Base-by-base conservation (phyloP, 2,888 invertebrate species). In the Agrotis ipsilon region DNA sequence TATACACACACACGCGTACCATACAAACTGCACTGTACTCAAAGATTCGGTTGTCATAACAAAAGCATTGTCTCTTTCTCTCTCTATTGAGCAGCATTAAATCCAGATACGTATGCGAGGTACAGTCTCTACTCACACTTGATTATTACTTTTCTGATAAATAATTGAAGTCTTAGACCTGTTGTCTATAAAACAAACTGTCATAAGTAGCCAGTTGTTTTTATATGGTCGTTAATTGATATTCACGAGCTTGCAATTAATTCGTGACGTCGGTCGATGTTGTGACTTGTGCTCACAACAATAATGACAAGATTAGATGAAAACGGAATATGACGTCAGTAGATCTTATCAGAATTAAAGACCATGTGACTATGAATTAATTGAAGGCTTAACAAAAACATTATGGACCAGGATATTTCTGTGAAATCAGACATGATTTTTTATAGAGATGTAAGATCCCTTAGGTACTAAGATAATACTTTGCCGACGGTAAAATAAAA, bases 21-120 rank as follows among this genome's bases (percentile, higher is more conserved):
- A 66, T 71, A 78, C 78, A 73, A 72, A 86, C 78, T 86, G 83
- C 86, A 88, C 83, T 85, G 78, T 80, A 74, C 81, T 82, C 80
- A 86, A 76, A 83, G 76, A 83, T 80, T 76, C 78, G 69, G 84
- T 87, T 84, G 83, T 82, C 85, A 87, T 86, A 88, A 86, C 81
- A 89, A 88, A 81, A 75, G 74, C 66, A 68, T 54, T 70, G 61
- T 72, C 75, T 81, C 59, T 55, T 19, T 58, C 52, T 58, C 52
- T 70, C n/a, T 51, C 58, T 21, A 39, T 18, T 57, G 18, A 48
- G 52, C 55, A 60, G 19, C n/a, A 45, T 21, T 57, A 55, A 62
- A 58, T 62, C 43, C 24, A 64, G 43, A 48, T 45, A 71, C 39
- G 27, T 57, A 61, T 39, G 57, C 62, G 61, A 51, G 72, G 62